Evolutionary conservation across 2,888 invertebrate species (phyloP).

Genomic region (Eutolmus rufibarbis): DNA sequence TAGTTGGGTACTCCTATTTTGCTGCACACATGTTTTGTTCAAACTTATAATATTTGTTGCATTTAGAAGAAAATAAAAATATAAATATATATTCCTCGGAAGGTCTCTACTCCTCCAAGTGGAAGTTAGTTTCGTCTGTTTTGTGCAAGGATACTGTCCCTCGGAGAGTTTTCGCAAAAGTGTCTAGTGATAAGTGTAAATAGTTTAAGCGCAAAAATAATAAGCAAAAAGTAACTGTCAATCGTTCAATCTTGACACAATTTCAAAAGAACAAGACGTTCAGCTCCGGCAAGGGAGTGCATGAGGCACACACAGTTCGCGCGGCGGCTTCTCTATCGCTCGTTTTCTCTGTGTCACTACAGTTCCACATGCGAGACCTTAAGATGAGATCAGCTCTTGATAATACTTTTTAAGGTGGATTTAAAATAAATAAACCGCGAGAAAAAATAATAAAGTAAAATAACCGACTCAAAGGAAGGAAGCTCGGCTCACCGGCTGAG

Average conservation of each 20-base stretch:
- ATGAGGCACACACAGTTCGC: background rate
- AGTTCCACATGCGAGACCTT: constrained; percentile 27
- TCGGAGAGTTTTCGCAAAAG: background rate
- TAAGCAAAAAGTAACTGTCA: constrained; percentile 17
- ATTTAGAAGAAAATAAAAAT: background rate
- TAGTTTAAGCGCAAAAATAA: background rate
- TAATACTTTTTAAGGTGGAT: constrained; percentile 10
- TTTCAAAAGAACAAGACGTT: constrained; percentile 12
- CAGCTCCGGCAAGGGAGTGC: background rate
- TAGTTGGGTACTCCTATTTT: constrained; percentile 49
- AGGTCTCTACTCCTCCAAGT: background rate
- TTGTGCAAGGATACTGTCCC: constrained; percentile 5
- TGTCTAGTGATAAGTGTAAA: constrained; percentile 13
- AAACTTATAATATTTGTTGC: background rate
- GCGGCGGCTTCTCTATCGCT: constrained; percentile 3
- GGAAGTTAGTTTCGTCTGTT: background rate
- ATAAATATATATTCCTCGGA: constrained; percentile 2
- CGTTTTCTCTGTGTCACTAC: constrained; percentile 3
- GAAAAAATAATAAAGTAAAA: background rate
- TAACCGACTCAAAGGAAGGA: background rate
- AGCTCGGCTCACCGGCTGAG: background rate
- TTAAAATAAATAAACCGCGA: constrained; percentile 22
- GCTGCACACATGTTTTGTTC: constrained; percentile 21
- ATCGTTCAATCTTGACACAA: constrained; percentile 31
- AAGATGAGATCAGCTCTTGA: constrained; percentile 44